Evolutionary conservation across 2,797 vertebrate species (phyloP).

Genomic region (Melanogrammus aeglefinus): DNA sequence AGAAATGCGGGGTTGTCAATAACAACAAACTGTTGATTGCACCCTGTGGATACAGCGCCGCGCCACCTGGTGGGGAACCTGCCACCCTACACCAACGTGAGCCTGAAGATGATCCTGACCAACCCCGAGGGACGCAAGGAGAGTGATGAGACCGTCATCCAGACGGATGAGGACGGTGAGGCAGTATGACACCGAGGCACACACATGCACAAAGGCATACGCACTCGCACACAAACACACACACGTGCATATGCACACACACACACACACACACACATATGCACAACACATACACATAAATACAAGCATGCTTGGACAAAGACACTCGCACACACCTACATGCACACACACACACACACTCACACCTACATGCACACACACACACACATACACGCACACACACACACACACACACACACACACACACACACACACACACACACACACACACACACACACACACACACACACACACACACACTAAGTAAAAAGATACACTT

Average conservation of each 20-base stretch:
- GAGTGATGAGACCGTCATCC: conserved; percentile 94
- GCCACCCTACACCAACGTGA: conserved; percentile 96
- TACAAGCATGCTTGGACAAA: too few relatives aligned
- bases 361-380: background rate
- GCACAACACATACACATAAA: background rate
- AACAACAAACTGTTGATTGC: background rate
- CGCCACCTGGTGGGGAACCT: conserved; percentile 90
- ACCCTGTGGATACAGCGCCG: conserved; percentile 69
- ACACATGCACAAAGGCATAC: background rate
- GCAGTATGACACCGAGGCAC: background rate
- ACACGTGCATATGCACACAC: background rate
- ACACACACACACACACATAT: background rate
- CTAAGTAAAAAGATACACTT: background rate
- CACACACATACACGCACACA: background rate
- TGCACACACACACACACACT: too few relatives aligned
- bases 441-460: background rate
- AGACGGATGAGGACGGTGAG: conserved; percentile 96
- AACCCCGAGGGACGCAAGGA: conserved; percentile 97
- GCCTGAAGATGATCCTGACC: conserved; percentile 97
- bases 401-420: background rate
- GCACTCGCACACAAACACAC: background rate
- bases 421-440: too few relatives aligned
- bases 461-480: background rate
- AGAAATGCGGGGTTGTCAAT: background rate
- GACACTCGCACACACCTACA: background rate